Percentiles rank a stretch among this genome's conserved stretches.
Conservation (phyloP, 2,888 invertebrate genomes). For the Eupithecia pulchellata region DNA sequence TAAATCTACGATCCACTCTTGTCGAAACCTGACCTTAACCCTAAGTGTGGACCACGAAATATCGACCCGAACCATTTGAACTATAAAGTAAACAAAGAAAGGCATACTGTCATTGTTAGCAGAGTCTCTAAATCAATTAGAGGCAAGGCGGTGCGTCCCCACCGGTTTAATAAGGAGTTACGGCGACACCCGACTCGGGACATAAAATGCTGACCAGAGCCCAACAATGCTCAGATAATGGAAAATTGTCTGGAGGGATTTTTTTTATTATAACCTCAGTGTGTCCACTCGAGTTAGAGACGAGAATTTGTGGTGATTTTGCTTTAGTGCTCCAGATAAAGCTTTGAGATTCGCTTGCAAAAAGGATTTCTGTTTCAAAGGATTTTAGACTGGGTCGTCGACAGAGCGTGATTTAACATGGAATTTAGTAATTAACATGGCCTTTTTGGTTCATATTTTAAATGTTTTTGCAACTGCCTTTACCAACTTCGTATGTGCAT, state of each 20-base stretch:
- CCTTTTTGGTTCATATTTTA: neutral
- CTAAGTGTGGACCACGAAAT: conserved; percentile 14
- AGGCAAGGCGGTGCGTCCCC: conserved; percentile 67
- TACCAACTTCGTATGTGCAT: neutral
- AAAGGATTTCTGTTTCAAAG: conserved; percentile 29
- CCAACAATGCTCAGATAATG: conserved; percentile 80
- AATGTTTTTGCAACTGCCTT: neutral
- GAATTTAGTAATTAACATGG: conserved; percentile 16
- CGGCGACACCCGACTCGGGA: conserved; percentile 64
- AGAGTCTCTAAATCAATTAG: conserved; percentile 81
- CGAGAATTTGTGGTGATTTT: conserved; percentile 63
- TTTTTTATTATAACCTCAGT: conserved; percentile 74
- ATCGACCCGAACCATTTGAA: conserved; percentile 44
- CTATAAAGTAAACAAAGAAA: conserved; percentile 65
- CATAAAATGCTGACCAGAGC: conserved; percentile 78
- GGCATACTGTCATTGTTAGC: conserved; percentile 60
- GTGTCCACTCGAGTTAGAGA: conserved; percentile 48
- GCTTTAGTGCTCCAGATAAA: conserved; percentile 68
- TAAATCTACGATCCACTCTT: neutral
- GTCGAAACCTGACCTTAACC: neutral
- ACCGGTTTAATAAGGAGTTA: conserved; percentile 81
- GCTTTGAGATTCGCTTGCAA: conserved; percentile 41
- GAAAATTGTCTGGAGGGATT: conserved; percentile 81
- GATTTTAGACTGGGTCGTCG: conserved; percentile 17
- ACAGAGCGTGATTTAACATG: conserved; percentile 11